Percentiles rank a stretch among this genome's conserved stretches.
Evolutionary conservation across 2,113 vertebrate genomes (phyloP).

Genomic region (Prionailurus viverrinus): DNA sequence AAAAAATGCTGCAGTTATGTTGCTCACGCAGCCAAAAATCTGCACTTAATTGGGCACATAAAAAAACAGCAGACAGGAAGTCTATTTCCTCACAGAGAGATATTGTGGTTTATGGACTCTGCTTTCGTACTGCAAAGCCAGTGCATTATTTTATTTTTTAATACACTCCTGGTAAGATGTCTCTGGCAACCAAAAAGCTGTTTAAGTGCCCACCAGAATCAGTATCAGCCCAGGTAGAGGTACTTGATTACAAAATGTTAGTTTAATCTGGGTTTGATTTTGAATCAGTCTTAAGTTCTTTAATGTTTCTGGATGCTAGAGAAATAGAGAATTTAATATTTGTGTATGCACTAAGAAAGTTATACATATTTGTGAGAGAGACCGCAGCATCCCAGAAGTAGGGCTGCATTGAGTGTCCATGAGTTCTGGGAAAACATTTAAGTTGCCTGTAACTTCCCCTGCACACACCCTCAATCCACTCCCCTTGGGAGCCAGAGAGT

Average conservation of each 20-base stretch:
- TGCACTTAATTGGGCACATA: constrained; percentile 88
- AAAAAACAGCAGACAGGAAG: constrained; percentile 88
- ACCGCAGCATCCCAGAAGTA: neutral
- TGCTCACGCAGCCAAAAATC: constrained; percentile 85
- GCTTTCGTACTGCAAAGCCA: constrained; percentile 73
- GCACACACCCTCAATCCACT: neutral
- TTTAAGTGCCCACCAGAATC: constrained; percentile 39
- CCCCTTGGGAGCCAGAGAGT: neutral
- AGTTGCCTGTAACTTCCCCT: neutral
- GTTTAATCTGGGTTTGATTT: constrained; percentile 54
- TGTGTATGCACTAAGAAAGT: neutral
- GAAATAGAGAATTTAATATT: constrained; percentile 4
- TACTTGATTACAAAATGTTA: constrained; percentile 33
- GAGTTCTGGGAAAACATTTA: constrained; percentile 59
- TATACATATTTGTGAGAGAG: neutral
- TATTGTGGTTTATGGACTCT: constrained; percentile 85
- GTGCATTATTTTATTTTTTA: constrained; percentile 81
- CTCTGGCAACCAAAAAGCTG: constrained; percentile 59
- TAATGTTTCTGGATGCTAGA: constrained; percentile 37
- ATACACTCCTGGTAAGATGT: constrained; percentile 79
- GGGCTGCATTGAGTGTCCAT: neutral
- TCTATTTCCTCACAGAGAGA: constrained; percentile 87
- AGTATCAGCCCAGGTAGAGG: constrained; percentile 66
- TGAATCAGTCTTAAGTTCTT: constrained; percentile 16
- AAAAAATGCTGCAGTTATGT: constrained; percentile 82